phyloP scores from a whole-genome alignment of 2,797 vertebrate genomes.

The Dermochelys coriacea region DNA sequence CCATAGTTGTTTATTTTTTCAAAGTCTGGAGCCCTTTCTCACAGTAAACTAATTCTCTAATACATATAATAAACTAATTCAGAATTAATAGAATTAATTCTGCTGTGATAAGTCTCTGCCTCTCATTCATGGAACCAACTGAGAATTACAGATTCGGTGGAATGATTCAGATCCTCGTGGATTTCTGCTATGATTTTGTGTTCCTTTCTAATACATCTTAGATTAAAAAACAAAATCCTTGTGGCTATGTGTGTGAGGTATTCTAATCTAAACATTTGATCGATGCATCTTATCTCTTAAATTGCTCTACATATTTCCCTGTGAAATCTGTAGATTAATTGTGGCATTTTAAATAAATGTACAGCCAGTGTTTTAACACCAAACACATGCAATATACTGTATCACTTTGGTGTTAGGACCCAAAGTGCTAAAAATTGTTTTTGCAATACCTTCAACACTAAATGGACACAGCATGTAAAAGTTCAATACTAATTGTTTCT shows the following conservation, averaged over 20 bases:
- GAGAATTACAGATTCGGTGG: rapidly evolving
- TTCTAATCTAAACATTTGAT: conserved; percentile 13
- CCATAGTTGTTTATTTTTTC: neutral
- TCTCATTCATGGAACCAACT: neutral
- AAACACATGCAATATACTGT: conserved; percentile 21
- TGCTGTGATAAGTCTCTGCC: neutral
- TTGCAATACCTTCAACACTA: conserved; percentile 42
- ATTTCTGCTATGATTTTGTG: neutral
- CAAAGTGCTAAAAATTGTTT: conserved; percentile 40
- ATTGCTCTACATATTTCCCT: conserved; percentile 22
- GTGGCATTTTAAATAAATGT: neutral
- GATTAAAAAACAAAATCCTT: neutral
- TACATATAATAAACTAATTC: neutral
- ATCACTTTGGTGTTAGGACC: conserved; percentile 40
- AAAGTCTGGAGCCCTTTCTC: neutral
- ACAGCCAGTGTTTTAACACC: conserved; percentile 35
- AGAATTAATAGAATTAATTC: conserved; percentile 12
- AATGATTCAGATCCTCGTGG: neutral
- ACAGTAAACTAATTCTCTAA: neutral
- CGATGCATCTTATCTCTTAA: neutral
- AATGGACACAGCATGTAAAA: conserved; percentile 12
- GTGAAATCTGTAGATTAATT: conserved; percentile 44
- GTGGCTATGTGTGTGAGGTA: neutral
- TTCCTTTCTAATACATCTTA: neutral
- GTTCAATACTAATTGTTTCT: conserved; percentile 54